Conservation (phyloP, 2,797 vertebrate species). For the Cyclura pinguis region DNA sequence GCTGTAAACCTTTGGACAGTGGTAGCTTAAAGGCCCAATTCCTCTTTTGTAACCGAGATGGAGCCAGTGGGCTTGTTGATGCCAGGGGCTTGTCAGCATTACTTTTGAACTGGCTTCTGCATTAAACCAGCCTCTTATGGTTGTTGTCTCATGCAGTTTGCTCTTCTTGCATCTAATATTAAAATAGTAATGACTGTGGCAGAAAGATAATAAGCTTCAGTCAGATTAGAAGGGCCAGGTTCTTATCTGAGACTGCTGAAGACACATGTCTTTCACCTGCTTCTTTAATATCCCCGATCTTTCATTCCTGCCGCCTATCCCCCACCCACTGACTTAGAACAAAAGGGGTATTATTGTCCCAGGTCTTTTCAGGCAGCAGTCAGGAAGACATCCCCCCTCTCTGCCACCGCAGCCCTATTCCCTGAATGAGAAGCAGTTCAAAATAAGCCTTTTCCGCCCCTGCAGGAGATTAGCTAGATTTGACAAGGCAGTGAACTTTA, state of each 20-base stretch:
- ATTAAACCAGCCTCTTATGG: conserved; percentile 62
- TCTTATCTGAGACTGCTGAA: conserved; percentile 84
- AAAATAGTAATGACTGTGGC: conserved; percentile 85
- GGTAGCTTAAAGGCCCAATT: background rate
- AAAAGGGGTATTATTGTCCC: conserved; percentile 85
- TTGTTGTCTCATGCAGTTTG: conserved; percentile 76
- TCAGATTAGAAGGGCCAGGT: conserved; percentile 84
- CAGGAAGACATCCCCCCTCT: conserved; percentile 78
- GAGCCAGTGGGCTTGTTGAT: background rate
- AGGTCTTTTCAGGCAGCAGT: conserved; percentile 84
- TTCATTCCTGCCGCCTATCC: conserved; percentile 81
- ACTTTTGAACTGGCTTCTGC: conserved; percentile 22
- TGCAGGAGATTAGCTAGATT: conserved; percentile 82
- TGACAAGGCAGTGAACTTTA: conserved; percentile 85
- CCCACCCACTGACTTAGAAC: conserved; percentile 84
- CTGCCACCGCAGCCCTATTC: conserved; percentile 51
- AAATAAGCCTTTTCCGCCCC: conserved; percentile 81
- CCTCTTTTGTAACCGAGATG: background rate
- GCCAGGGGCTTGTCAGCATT: background rate
- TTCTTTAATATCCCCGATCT: conserved; percentile 84
- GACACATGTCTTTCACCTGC: conserved; percentile 86
- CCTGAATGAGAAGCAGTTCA: conserved; percentile 74
- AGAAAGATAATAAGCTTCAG: conserved; percentile 85
- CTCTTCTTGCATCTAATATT: conserved; percentile 82
- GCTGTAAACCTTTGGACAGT: background rate